These are phyloP conservation scores for Perccottus glenii DNA, from an alignment of 2,113 vertebrate species.

Conservation along the genomic window DNA sequence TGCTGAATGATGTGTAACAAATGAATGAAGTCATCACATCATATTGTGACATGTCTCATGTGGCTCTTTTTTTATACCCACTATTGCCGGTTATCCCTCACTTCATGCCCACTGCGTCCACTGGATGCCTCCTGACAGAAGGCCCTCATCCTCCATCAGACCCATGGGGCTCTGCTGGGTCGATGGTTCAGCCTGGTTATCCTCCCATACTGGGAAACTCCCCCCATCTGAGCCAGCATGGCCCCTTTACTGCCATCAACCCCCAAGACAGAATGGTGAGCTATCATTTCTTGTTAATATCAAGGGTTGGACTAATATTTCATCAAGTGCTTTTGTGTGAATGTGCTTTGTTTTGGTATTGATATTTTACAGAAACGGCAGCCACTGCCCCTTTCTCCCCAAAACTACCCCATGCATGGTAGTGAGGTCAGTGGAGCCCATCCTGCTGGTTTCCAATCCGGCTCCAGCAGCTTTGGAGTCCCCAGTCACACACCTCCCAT, in stretches of 20 bases:
- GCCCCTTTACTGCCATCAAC: slow-evolving; percentile 86
- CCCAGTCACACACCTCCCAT: slow-evolving; percentile 83
- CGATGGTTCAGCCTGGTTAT: slow-evolving; percentile 87
- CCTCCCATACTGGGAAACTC: slow-evolving; percentile 87
- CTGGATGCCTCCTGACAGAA: slow-evolving; percentile 69
- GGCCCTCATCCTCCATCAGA: slow-evolving; percentile 79
- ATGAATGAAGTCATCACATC: slow-evolving; percentile 67
- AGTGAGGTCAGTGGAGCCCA: slow-evolving; percentile 88
- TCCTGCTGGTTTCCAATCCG: slow-evolving; percentile 84
- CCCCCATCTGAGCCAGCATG: slow-evolving; percentile 83
- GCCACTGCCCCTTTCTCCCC: slow-evolving; percentile 73
- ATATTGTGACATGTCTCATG: slow-evolving; percentile 68
- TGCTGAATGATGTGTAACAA: slow-evolving; percentile 43
- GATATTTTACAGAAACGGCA: slow-evolving; percentile 66
- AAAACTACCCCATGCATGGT: slow-evolving; percentile 91
- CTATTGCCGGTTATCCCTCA: slow-evolving; percentile 51
- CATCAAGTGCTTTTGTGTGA: slow-evolving; percentile 10
- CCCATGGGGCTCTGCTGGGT: slow-evolving; percentile 85
- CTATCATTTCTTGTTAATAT: slow-evolving; percentile 5
- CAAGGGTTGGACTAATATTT: slow-evolving; percentile 24
- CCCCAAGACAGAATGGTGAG: slow-evolving; percentile 92
- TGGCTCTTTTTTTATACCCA: slow-evolving; percentile 61
- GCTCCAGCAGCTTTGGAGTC: slow-evolving; percentile 83
- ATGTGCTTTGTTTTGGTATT: slow-evolving; percentile 11
- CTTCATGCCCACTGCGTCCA: slow-evolving; percentile 20